A percentile compares a stretch with the other conserved stretches of the same genome.
These are phyloP conservation scores for Dromaius novaehollandiae DNA, from an alignment of 2,113 vertebrate species.

Conservation along the genomic window DNA sequence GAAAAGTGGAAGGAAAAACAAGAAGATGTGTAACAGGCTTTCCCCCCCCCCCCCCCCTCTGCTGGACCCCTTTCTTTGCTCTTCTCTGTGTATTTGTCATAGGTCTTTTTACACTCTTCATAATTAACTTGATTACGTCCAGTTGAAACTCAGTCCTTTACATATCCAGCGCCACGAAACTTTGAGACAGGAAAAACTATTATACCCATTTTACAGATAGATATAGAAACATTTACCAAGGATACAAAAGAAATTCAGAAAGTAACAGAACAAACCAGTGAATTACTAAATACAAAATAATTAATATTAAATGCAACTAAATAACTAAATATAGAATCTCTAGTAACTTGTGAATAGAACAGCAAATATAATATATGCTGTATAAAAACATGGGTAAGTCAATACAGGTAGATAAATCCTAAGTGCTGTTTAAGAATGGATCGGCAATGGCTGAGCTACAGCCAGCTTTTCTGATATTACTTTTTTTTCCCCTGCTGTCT, in stretches of 20 bases:
- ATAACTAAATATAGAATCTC: not conserved
- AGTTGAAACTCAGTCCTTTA: not conserved
- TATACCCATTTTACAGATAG: not conserved
- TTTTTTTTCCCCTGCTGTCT: too few relatives aligned
- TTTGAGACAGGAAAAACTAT: not conserved
- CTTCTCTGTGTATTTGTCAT: not conserved
- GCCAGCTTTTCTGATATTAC: not conserved
- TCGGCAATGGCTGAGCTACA: not conserved
- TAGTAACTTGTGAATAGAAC: not conserved
- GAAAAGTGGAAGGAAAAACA: not conserved
- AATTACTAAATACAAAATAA: not conserved
- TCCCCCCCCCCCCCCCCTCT: not conserved
- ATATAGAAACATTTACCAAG: not conserved
- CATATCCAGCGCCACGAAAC: not conserved
- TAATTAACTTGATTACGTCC: not conserved
- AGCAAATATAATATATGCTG: not conserved
- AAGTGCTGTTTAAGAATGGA: accelerated
- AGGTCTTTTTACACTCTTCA: not conserved
- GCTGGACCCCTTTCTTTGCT: not conserved
- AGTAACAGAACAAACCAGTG: not conserved
- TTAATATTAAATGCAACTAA: not conserved
- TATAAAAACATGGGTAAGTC: not conserved
- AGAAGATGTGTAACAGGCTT: not conserved
- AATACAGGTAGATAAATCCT: not conserved
- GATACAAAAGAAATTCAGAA: not conserved